phyloP scores from a whole-genome alignment of 2,888 invertebrate genomes.

The Eristalinus aeneus region DNA sequence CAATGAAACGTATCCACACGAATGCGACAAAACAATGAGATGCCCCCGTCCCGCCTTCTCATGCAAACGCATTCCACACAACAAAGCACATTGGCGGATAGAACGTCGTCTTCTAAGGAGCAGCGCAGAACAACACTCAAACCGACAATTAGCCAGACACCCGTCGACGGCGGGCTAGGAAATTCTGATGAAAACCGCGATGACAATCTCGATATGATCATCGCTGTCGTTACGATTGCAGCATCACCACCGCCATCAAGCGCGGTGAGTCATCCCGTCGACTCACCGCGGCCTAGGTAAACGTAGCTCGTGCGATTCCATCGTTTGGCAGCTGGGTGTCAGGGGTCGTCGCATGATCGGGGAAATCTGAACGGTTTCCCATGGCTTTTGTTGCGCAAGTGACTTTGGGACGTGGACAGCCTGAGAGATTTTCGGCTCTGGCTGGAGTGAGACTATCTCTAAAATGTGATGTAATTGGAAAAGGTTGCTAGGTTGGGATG shows the following conservation, averaged over 20 bases:
- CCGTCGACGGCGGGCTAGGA: background rate
- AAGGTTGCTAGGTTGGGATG: background rate
- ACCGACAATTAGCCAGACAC: background rate
- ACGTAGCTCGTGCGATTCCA: background rate
- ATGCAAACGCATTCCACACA: background rate
- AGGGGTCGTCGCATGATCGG: background rate
- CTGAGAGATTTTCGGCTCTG: background rate
- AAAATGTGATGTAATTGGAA: background rate
- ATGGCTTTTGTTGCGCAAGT: background rate
- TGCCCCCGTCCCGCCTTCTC: background rate
- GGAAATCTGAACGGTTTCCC: background rate
- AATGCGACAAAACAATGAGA: background rate
- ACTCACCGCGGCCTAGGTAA: background rate
- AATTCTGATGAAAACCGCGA: background rate
- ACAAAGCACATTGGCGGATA: background rate
- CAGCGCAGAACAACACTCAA: background rate
- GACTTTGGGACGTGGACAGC: background rate
- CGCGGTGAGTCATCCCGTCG: background rate
- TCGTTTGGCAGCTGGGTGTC: background rate
- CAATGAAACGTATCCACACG: slow-evolving; percentile 14
- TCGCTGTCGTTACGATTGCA: background rate
- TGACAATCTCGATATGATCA: background rate
- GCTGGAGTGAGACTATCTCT: background rate
- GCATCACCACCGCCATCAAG: background rate
- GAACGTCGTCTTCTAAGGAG: background rate